phyloP scores from a whole-genome alignment of 2,888 invertebrate species.

The Trachelus troglodyta region DNA sequence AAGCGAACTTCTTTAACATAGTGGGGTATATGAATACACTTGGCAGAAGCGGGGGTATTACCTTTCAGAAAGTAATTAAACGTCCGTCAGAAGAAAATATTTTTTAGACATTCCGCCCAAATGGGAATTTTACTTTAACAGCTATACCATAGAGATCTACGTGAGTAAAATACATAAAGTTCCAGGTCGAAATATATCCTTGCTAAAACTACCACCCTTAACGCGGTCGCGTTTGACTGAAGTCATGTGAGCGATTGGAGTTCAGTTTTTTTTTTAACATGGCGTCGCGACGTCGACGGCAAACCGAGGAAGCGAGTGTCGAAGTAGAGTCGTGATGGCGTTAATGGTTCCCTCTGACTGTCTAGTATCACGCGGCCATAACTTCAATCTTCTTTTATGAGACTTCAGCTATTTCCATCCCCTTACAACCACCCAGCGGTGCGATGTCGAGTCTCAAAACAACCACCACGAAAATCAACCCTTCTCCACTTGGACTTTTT shows the following conservation, averaged over 20 bases:
- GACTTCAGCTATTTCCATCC: neutral
- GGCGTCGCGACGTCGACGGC: neutral
- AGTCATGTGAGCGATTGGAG: neutral
- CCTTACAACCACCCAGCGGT: neutral
- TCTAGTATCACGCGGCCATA: neutral
- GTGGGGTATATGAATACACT: neutral
- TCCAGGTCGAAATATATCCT: neutral
- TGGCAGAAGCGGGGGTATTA: neutral
- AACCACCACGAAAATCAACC: neutral
- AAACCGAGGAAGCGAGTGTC: neutral
- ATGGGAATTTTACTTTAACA: neutral
- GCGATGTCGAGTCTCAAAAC: neutral
- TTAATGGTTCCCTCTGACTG: constrained; percentile 1
- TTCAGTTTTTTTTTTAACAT: neutral
- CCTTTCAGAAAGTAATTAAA: neutral
- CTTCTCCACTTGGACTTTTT: neutral
- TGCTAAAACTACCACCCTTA: neutral
- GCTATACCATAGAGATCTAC: neutral
- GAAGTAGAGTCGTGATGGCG: neutral
- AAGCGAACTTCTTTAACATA: neutral
- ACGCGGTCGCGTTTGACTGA: neutral
- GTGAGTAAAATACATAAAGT: neutral
- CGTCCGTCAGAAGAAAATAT: neutral
- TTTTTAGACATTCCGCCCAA: neutral
- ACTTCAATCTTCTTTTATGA: neutral